Evolutionary conservation across 2,113 vertebrate species (phyloP).

Genomic region (Corythaixoides concolor): DNA sequence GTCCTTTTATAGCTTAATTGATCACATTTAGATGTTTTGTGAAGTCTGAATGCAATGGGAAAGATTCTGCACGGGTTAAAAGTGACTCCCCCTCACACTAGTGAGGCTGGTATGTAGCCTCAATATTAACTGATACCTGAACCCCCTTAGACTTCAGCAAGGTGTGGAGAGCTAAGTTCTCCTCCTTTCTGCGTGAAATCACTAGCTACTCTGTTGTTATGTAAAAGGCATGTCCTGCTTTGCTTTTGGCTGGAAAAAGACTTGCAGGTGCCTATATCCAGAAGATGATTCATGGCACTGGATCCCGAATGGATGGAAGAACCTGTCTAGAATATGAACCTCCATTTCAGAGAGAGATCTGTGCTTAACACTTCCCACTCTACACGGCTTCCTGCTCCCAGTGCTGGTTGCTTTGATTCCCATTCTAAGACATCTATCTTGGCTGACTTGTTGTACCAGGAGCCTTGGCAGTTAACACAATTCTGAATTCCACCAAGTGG

Average conservation of each 20-base stretch:
- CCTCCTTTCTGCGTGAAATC: neutral
- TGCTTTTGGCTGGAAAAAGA: neutral
- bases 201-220: neutral
- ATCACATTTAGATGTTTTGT: constrained; percentile 6
- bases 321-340: neutral
- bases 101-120: fast-evolving
- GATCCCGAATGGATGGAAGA: neutral
- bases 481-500: neutral
- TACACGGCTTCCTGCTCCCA: neutral
- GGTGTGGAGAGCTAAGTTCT: neutral
- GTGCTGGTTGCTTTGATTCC: neutral
- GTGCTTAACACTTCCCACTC: neutral
- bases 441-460: neutral
- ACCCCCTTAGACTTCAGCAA: neutral
- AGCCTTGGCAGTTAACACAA: neutral
- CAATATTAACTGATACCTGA: neutral
- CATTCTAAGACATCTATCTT: neutral
- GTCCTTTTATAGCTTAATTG: constrained; percentile 21
- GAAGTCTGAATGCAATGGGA: constrained; percentile 2
- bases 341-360: neutral
- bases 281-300: neutral
- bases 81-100: neutral
- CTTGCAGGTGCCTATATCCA: neutral
- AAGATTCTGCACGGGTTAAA: constrained; percentile 6
- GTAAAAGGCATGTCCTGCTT: neutral